Evolutionary conservation across 2,797 vertebrate species (phyloP), one percentile per base, ranked within the genome.

Genomic region (Myoxocephalus aenaeus): DNA sequence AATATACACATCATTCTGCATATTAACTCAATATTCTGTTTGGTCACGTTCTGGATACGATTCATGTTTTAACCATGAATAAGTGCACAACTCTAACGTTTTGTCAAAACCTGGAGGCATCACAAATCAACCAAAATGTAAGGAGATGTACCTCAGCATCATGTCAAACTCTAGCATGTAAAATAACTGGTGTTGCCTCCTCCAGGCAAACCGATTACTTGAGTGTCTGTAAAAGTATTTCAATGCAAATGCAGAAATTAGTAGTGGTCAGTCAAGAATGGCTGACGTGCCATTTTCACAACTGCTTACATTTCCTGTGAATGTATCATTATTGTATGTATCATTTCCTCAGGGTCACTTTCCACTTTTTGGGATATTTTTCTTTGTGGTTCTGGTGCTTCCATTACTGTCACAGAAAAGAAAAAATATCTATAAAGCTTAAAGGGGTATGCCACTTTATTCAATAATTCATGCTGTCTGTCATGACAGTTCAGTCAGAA

Each of bases 301-400:
- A 75, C 84, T 90, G 81, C 81, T 79, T 70, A 62, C 68, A 86
- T 87, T 85, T 85, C 77, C 78, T 73, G 77, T 92, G 73, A 84
- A 63, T 77, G 65, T 77, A 38, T 86, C 38, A 72, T 38, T 38
- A 38, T 38, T 38, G 36, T 38, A 38, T 13, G 40, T 15, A 15
- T 83, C 77, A 79, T 84, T 73, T 68, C 80, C 74, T 53, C 68
- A 53, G 76, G 65, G 46, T 65, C 68, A 56, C 67, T 69, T 73
- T 73, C 57, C n/a, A 64, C 40, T 56, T 44, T 77, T 65, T 58
- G 29, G 67, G 53, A 71, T 42, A 14, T 65, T 75, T 51, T 58
- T 50, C 27, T 76, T 74, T 70, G 27, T 79, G 9, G 13, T 83
- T 25, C 53, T 57, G 70, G 51, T 75, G 58, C 34, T 79, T 62